phyloP scores from a whole-genome alignment of 2,797 vertebrate genomes.

The Alectoris magna region DNA sequence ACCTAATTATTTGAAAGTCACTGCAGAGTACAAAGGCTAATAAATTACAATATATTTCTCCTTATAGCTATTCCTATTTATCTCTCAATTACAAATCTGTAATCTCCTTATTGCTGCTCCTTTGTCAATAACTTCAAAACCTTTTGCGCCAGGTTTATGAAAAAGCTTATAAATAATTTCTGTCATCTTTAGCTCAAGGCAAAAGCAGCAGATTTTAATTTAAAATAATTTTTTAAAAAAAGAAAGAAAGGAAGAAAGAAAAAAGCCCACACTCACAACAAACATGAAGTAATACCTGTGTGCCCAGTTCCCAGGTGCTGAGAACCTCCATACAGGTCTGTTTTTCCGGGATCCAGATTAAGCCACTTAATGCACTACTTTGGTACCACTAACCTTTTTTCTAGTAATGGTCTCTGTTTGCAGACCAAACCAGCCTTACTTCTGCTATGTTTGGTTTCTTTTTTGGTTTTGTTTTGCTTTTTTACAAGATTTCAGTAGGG shows the following conservation, averaged over 20 bases:
- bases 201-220: not conserved
- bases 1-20: slow-evolving; percentile 19
- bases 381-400: not conserved
- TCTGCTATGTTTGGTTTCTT: slow-evolving; percentile 60
- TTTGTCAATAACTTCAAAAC: slow-evolving; percentile 49
- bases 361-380: slow-evolving; percentile 51
- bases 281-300: slow-evolving; percentile 69
- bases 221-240: not conserved
- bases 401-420: not conserved
- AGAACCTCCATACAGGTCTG: slow-evolving; percentile 44
- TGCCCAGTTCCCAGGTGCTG: slow-evolving; percentile 52
- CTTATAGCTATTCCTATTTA: not conserved
- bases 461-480: slow-evolving; percentile 18
- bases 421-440: slow-evolving; percentile 20
- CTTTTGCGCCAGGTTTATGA: not conserved
- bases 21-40: slow-evolving; percentile 8
- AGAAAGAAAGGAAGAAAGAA: not conserved
- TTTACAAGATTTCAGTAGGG: slow-evolving; percentile 42
- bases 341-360: slow-evolving; percentile 69
- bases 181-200: not conserved
- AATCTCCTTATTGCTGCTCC: not conserved
- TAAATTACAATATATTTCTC: slow-evolving; percentile 32
- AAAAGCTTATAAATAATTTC: slow-evolving; percentile 29
- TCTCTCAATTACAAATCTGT: not conserved
- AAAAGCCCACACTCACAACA: not conserved